Base-by-base conservation (phyloP, 2,797 vertebrate species). In the Epinephelus malabaricus region DNA sequence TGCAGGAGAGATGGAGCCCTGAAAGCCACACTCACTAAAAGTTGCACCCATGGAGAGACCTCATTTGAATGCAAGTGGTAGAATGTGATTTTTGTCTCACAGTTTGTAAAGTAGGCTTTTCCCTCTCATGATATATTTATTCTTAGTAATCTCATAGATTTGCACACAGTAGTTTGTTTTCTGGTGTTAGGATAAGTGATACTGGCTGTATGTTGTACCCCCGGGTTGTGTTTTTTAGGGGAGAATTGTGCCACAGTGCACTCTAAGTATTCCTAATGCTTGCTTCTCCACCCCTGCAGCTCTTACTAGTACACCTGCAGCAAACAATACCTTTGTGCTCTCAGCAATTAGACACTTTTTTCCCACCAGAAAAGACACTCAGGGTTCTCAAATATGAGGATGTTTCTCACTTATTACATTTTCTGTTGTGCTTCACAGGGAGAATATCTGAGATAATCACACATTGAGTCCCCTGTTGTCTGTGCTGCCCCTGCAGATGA, bases 1-100 rank as follows among this genome's bases (percentile, higher is more conserved):
- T 66, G 82, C 63, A 63, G 70, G 46, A 68, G 61, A 81, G 72
- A 75, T 43, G 49, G n/a, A 77, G 59, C 78, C 47, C 76, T 82
- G 68, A 85, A 81, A 88, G 68, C 50, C 61, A 72, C 65, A 45
- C 72, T 79, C 27, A 72, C 61, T 78, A 30, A 81, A 76, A 63
- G 82, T 67, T 89, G 75, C 70, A 25, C 68, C 59, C 59, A 55
- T 59, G 68, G 75, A 88, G 65, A 61, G 58, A 76, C 73, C 66
- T 86, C 63, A 85, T 89, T 88, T 83, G 71, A 70, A 87, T 86
- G 46, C 81, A 83, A 70, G 63, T 86, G 78, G 76, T 66, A 46
- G 21, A 76, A 59, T 64, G 73, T 55, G 64, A 73, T 69, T 76
- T 81, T 78, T 53, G 61, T 79, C 54, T 83, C 53, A 68, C 70